A percentile compares a stretch with the other conserved stretches of the same genome.
Conservation (phyloP, 2,797 vertebrate species). For the Anisognathus igniventris region DNA sequence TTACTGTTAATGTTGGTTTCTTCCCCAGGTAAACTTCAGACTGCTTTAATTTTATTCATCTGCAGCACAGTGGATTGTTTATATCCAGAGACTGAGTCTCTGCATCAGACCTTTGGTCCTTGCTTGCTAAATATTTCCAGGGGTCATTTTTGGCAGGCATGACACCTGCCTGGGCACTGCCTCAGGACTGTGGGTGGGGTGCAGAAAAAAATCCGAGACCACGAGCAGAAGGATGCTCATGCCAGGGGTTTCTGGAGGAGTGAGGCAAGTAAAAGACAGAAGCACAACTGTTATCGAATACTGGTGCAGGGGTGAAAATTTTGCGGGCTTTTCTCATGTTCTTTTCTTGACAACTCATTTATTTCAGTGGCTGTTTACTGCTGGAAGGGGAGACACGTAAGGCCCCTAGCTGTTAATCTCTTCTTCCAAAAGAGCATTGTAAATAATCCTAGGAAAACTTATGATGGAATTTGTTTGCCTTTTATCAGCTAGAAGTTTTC, state of each 20-base stretch:
- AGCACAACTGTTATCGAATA: accelerated
- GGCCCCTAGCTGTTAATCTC: not conserved
- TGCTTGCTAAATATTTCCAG: not conserved
- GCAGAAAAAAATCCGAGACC: not conserved
- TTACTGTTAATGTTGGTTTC: not conserved
- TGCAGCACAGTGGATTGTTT: not conserved
- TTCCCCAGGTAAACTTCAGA: not conserved
- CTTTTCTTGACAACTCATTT: not conserved
- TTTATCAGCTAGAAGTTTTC: not conserved
- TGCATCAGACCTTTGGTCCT: not conserved
- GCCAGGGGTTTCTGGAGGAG: not conserved
- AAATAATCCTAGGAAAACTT: not conserved
- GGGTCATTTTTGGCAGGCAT: accelerated
- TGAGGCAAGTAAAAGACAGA: not conserved
- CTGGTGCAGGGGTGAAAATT: not conserved
- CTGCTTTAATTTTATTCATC: not conserved
- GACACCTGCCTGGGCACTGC: accelerated
- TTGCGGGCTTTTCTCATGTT: not conserved
- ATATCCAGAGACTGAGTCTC: accelerated
- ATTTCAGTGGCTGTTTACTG: not conserved
- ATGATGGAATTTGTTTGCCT: not conserved
- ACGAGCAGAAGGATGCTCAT: not conserved
- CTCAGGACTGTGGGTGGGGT: accelerated
- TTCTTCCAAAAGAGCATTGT: not conserved
- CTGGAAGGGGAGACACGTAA: not conserved